These are phyloP conservation scores for Molossus molossus DNA, from an alignment of 2,797 vertebrate species.

Conservation along the genomic window DNA sequence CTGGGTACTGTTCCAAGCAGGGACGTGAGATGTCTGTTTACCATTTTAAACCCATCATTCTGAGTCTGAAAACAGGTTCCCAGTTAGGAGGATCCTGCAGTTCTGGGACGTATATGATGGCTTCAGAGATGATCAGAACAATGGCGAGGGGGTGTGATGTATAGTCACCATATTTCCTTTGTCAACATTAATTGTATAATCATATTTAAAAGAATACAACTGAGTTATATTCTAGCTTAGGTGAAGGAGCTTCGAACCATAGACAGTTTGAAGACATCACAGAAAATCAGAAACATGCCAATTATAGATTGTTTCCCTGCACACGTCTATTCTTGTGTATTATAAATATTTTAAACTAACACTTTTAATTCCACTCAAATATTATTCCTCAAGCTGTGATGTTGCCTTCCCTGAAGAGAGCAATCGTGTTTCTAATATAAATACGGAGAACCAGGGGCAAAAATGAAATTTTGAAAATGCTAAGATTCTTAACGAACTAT, in stretches of 20 bases:
- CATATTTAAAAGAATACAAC: not conserved
- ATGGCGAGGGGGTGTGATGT: not conserved
- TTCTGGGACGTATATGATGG: not conserved
- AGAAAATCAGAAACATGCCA: not conserved
- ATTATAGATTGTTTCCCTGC: not conserved
- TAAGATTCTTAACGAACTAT: not conserved
- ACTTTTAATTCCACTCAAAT: constrained; percentile 35
- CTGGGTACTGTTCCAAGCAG: not conserved
- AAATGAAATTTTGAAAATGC: not conserved
- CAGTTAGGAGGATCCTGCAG: not conserved
- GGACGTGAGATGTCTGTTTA: not conserved
- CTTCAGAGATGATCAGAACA: not conserved
- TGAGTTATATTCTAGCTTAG: not conserved
- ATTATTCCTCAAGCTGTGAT: not conserved
- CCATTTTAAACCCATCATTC: not conserved
- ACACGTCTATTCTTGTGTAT: not conserved
- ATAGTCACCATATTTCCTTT: not conserved
- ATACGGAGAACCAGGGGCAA: not conserved
- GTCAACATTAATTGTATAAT: not conserved
- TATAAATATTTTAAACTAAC: constrained; percentile 28
- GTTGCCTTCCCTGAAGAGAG: constrained; percentile 4
- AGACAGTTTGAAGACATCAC: not conserved
- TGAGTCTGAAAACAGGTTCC: not conserved
- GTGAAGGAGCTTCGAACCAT: not conserved
- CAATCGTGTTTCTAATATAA: not conserved